Base-by-base conservation (phyloP, 1,140 invertebrate species). In the Harlomillsia oculata region DNA sequence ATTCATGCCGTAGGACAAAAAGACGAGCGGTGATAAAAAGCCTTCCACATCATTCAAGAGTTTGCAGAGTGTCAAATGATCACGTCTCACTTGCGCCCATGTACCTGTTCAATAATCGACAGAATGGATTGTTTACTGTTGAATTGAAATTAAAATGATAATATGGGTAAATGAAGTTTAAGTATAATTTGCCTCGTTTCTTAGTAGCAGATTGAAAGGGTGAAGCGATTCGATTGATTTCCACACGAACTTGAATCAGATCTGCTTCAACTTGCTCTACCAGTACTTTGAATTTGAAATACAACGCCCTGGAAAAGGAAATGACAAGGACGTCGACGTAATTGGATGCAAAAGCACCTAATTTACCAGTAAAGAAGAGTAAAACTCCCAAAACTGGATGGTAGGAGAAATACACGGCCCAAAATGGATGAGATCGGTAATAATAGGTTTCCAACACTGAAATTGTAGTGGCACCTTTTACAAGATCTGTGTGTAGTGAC, bases 1-100 rank as follows among this genome's bases (percentile, higher is more conserved):
- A 20, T 62, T 62, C 4, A 53, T 45, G 21, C 40, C 51, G 34
- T 54, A 62, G 14, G 60, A 62, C 0, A 53, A 21, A 14, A 62
- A 62, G 25, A 62, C 45, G 8, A 62, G 32, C 8, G 60, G 60
- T 5, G 60, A 62, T 5, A 62, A 30, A 37, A 62, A 62, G 25
- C 49, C 39, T 25, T 54, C 54, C 3, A 62, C 3, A 9, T 53
- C 37, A 8, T 54, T 23, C 3, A 62, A 21, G 3, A 53, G 5
- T 3, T 43, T 30, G n/a, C 51, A 57, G 16, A 62, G 18, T 1
- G 26, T 25, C 16, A 39, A 25, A 26, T 62, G 60, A 36, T 62
- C 55, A 14, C 43, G 43, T 0, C 41, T 37, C 4, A 56, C 28
- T 28, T 54, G 44, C 9, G 16, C 34, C 60, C 60, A 62, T n/a